Base-by-base conservation (phyloP, 1,140 invertebrate genomes). In the Neelides sp. region DNA sequence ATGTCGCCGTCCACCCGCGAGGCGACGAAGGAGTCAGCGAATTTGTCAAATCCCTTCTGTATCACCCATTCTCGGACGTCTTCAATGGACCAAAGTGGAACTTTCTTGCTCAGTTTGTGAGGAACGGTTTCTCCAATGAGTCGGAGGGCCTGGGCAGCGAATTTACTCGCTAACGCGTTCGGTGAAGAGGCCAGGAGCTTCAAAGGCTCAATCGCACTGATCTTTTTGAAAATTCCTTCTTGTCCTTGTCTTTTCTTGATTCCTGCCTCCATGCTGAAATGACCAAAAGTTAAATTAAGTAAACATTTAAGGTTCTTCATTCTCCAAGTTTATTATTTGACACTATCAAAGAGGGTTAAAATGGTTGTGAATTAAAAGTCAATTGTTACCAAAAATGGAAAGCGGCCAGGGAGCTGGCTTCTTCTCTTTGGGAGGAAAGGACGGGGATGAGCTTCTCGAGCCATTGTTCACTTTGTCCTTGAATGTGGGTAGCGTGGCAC, bases 31-130 rank as follows among this genome's bases (percentile, higher is more conserved):
- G 83, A 82, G 4, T 73, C 71, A 0, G 82, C 79, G 62, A 82
- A 91, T 57, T 85, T 80, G 5, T 75, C 72, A 69, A 98, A 98
- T 0, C 92, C 94, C 64, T 96, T 95, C 68, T 82, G 93, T 64
- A 92, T 92, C 0, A 98, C 88, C 95, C 95, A 99, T 68, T 98
- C 90, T 54, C 80, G 71, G 0, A 99, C 95, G 71, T 99, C 95
- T 64, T 91, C 87, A 3, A 79, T 81, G 0, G 87, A 94, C 96
- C 96, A 99, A 0, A 97, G 71, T 0, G 95, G 95, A 2, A 97
- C 93, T 68, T 98, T 93, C 65, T 97, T 94, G 22, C 91, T 95
- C 24, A 98, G 70, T 67, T 95, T 96, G 62, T 98, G 92, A 0
- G 94, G 94, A 12, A 97, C 83, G 64, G 92, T 87, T 68, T 98